Conservation (phyloP, 2,888 invertebrate genomes). For the Halocaridina rubra region DNA sequence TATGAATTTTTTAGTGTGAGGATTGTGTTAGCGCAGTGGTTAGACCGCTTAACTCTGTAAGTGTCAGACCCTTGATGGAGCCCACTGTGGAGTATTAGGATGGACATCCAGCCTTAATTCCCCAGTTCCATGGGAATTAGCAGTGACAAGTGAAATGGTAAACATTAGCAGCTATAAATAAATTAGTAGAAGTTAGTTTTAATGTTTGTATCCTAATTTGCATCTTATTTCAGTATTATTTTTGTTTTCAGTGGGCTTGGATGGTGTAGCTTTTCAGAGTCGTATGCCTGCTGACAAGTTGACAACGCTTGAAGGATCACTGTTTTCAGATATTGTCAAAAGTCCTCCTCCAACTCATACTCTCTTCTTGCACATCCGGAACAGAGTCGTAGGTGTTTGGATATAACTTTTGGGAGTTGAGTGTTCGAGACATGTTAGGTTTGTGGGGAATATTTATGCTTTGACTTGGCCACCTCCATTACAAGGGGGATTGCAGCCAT, state of each 20-base stretch:
- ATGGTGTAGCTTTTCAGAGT: conserved; percentile 94
- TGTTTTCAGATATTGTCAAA: conserved; percentile 91
- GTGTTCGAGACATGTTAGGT: too few relatives aligned
- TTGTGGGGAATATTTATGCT: too few relatives aligned
- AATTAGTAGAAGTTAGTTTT: background rate
- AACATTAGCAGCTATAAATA: background rate
- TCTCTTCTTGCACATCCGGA: conserved; percentile 91
- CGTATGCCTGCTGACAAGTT: conserved; percentile 93
- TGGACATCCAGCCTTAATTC: background rate
- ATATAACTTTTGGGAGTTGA: background rate
- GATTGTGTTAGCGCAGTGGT: too few relatives aligned
- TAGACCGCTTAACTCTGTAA: too few relatives aligned
- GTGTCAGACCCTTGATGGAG: background rate
- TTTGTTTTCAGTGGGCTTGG: conserved; percentile 73
- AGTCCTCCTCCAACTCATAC: conserved; percentile 85
- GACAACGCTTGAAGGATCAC: conserved; percentile 91
- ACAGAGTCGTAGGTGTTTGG: conserved; percentile 76
- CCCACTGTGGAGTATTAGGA: background rate
- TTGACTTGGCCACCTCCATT: too few relatives aligned
- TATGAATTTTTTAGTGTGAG: too few relatives aligned
- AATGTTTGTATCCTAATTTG: background rate
- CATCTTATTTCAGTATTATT: background rate
- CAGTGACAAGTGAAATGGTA: background rate
- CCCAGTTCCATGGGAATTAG: background rate
- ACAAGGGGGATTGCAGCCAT: too few relatives aligned